Evolutionary conservation across 1,140 invertebrate species (phyloP).

Genomic region (Conus ventricosus): DNA sequence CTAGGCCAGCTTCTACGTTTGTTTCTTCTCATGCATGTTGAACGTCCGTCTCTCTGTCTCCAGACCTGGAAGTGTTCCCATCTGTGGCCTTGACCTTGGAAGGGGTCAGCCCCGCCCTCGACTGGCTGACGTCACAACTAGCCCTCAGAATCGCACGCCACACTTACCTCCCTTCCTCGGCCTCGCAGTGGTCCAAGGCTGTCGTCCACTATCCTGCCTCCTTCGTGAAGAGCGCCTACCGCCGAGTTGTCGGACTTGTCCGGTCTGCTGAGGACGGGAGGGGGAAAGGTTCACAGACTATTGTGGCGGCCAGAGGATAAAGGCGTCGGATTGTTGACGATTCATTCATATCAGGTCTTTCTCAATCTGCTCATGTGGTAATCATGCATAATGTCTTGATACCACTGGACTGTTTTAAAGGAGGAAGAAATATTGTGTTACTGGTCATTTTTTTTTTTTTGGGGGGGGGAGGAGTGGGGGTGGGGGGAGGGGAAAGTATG

Average conservation of each 20-base stretch:
- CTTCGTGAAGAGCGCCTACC: conserved; percentile 16
- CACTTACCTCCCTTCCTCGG: background rate
- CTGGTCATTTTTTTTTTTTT: too few species aligned
- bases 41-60: background rate
- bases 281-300: background rate
- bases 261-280: background rate
- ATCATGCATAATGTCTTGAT: too few species aligned
- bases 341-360: too few species aligned
- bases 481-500: too few species aligned
- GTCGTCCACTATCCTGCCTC: background rate
- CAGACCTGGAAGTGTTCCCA: conserved; percentile 19
- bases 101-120: conserved; percentile 1
- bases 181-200: background rate
- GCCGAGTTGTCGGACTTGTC: background rate
- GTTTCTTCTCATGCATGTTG: too few species aligned
- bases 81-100: background rate
- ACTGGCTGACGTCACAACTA: conserved; percentile 16
- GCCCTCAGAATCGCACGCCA: background rate
- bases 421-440: too few species aligned
- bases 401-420: too few species aligned
- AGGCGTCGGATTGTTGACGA: too few species aligned
- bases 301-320: too few species aligned
- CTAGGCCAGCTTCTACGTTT: too few species aligned
- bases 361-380: too few species aligned
- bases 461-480: too few species aligned